Base-by-base conservation (phyloP, 2,797 vertebrate genomes). In the Scomberomorus guttatus region DNA sequence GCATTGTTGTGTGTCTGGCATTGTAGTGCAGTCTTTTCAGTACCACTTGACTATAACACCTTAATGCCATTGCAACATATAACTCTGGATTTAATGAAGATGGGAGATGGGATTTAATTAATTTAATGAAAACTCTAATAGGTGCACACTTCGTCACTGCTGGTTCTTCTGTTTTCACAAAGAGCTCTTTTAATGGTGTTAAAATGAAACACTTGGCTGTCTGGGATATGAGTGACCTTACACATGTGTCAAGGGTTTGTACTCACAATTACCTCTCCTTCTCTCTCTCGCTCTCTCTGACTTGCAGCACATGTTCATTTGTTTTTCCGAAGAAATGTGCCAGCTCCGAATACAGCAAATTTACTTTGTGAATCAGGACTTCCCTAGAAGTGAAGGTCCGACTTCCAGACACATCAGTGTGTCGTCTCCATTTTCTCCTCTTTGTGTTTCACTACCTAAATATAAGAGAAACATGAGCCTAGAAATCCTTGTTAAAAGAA, bases 401-500 rank as follows among this genome's bases (percentile, higher is more conserved):
- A 22, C 50, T 50, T 69, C 57, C 63, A 50, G 18, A 50, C 17
- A 29, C 24, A 8, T 37, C 42, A 54, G 27, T 46, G 44, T 58
- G 11, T 6, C 37, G 24, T 56, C 62, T 37, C 44, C 10, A n/a
- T 62, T 60, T 73, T 78, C 20, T 68, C 22, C 37, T 32, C 55
- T 51, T 82, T 81, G 58, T 77, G 50, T 87, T 86, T 86, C 58
- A 58, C 34, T 51, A 4, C 66, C 69, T 75, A 59, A 77, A 90
- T 75, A 77, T 75, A 20, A 76, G 51, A 71, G 50, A 72, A 78
- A 79, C 64, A 71, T 75, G 50, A 77, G 50, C 25, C 61, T 79
- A 14, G 61, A 89, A 83, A 78, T 85, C 79, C 90, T 91, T 79
- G 79, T 92, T 91, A 89, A 91, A 89, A 59, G 85, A 86, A 91